Evolutionary conservation across 2,113 vertebrate species (phyloP), one percentile per base, ranked within the genome.

Genomic region (Pomatorhinus ruficollis): DNA sequence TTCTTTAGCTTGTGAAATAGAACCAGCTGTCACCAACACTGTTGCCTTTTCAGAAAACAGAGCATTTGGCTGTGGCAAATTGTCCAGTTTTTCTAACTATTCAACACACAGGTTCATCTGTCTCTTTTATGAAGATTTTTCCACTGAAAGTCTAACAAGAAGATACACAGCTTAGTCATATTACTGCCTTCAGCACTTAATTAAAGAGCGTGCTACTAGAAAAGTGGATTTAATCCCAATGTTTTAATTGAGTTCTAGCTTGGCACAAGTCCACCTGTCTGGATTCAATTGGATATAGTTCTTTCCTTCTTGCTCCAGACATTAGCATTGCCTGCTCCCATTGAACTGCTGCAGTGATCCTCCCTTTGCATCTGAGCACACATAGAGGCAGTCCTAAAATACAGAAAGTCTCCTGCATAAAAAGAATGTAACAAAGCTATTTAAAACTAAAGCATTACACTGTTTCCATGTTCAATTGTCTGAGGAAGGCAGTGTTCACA

Each of bases 211-310:
- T 89, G 80, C 84, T 94, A 94, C 93, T 70, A 88, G 75, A 88
- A 90, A 95, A 95, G 89, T 78, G 68, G 60, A 91, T 96, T 96
- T 93, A 94, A 96, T 95, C 64, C 54, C n/a, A 87, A 57, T 86
- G 82, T 92, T 94, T 91, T 97, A 96, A 96, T 95, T 94, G 92
- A 87, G 89, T 95, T 96, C 79, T 88, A 77, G 42, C 68, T 92
- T 93, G 95, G 95, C 92, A 93, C 52, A 93, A 68, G 44, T 95
- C 92, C 95, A 91, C 71, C 47, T 90, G 52, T 74, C 87, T 88
- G 84, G 79, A 75, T 95, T 86, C 76, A 81, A 45, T 20, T 74
- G 56, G 44, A 44, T 90, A 57, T 63, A 66, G 71, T 31, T 90
- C 88, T 53, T 54, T 77, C 50, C 83, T 60, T 54, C 76, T 90